Evolutionary conservation across 2,113 vertebrate species (phyloP).

Genomic region (Mesembrinibis cayennensis): DNA sequence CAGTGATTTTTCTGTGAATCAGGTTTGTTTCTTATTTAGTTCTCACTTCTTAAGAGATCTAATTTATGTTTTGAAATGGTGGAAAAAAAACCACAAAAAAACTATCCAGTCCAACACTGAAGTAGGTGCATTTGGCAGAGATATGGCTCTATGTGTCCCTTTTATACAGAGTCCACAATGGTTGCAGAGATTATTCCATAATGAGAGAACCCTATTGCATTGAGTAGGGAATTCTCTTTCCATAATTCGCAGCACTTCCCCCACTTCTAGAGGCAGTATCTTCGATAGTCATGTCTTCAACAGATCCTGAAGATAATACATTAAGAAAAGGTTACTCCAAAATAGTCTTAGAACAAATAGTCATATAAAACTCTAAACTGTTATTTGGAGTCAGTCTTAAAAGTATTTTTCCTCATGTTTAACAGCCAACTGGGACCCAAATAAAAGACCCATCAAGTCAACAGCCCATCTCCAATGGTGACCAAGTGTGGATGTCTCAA

Average conservation of each 20-base stretch:
- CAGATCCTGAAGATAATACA: conserved; percentile 36
- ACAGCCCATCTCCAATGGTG: neutral
- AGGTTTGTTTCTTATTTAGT: neutral
- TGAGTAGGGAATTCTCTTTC: neutral
- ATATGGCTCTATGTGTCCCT: neutral
- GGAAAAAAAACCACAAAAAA: neutral
- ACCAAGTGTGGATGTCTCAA: neutral
- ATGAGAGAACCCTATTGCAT: neutral
- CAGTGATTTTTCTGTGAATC: neutral
- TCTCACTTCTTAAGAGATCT: neutral
- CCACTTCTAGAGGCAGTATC: neutral
- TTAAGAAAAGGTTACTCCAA: conserved; percentile 22
- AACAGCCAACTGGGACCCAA: neutral
- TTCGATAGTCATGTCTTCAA: neutral
- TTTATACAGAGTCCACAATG: neutral
- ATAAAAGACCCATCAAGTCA: neutral
- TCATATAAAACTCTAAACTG: neutral
- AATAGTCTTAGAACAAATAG: neutral
- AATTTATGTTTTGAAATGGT: neutral
- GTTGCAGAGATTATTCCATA: neutral
- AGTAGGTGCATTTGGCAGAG: neutral
- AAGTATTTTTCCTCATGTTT: neutral
- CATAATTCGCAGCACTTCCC: neutral
- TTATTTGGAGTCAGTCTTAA: neutral
- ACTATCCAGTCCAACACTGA: neutral